A percentile compares a stretch with the other conserved stretches of the same genome.
Conservation (phyloP, 2,888 invertebrate species). For the Rhamphomyia laevipes region DNA sequence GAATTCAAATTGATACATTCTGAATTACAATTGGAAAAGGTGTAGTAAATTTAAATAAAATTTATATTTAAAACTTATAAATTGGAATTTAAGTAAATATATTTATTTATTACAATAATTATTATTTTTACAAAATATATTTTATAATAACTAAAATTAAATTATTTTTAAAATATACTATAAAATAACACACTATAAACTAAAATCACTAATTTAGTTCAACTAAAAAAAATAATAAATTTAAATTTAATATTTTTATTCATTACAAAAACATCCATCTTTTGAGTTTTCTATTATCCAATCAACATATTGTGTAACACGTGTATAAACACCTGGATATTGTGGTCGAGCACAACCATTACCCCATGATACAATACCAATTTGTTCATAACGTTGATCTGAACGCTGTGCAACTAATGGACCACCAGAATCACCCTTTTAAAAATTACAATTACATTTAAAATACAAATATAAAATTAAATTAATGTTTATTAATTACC, state of each 20-base stretch:
- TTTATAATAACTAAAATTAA: no score
- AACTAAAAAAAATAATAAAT: not conserved
- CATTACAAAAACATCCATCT: slow-evolving; percentile 72
- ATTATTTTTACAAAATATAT: no score
- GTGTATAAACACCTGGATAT: slow-evolving; percentile 76
- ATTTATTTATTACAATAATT: no score
- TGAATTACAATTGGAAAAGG: no score
- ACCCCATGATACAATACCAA: slow-evolving; percentile 84
- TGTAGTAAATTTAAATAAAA: no score
- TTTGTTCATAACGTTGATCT: slow-evolving; percentile 66
- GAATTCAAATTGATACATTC: no score
- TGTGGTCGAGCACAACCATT: slow-evolving; percentile 77
- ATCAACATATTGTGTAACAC: slow-evolving; percentile 67
- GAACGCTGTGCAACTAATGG: slow-evolving; percentile 61
- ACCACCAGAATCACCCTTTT: slow-evolving; percentile 42
- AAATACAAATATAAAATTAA: not conserved
- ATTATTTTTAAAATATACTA: no score
- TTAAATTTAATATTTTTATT: slow-evolving; percentile 33
- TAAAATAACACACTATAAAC: no score
- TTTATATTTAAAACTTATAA: no score
- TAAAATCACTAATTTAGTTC: no score
- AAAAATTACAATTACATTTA: not conserved
- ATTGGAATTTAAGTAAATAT: no score
- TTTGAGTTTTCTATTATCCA: slow-evolving; percentile 70
- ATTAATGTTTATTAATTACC: slow-evolving; percentile 39